Percentiles rank a stretch among this genome's conserved stretches.
Conservation (phyloP, 2,888 invertebrate genomes). For the Brassicogethes aeneus region DNA sequence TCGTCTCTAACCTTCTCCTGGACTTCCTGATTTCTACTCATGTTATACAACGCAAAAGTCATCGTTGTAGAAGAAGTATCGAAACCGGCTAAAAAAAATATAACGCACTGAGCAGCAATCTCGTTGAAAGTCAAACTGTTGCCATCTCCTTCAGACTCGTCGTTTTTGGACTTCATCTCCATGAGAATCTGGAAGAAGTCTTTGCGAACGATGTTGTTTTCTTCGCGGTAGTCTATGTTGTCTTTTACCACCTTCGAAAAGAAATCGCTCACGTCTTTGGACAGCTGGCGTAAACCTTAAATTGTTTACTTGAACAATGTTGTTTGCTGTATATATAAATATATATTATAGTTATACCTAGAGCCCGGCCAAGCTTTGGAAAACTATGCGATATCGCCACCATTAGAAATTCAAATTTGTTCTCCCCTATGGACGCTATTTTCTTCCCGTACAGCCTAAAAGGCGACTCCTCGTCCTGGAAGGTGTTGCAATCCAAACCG, state of each 20-base stretch:
- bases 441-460: slow-evolving; percentile 31
- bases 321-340: no score
- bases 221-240: slow-evolving; percentile 39
- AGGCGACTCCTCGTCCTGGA: slow-evolving; percentile 36
- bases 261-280: slow-evolving; percentile 32
- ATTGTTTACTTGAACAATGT: no score
- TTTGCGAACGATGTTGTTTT: slow-evolving; percentile 38
- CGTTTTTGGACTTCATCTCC: slow-evolving; percentile 13
- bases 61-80: slow-evolving; percentile 44
- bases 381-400: background rate
- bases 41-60: slow-evolving; percentile 39
- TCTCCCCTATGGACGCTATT: background rate
- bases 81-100: slow-evolving; percentile 46
- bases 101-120: slow-evolving; percentile 39
- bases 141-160: slow-evolving; percentile 19
- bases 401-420: background rate
- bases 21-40: slow-evolving; percentile 36
- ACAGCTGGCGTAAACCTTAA: slow-evolving; percentile 15
- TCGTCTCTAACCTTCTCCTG: slow-evolving; percentile 39
- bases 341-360: no score
- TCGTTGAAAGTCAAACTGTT: slow-evolving; percentile 41
- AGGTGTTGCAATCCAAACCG: slow-evolving; percentile 48
- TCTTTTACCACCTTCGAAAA: slow-evolving; percentile 39
- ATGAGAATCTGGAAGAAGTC: slow-evolving; percentile 47
- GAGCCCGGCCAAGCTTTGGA: background rate